phyloP scores from a whole-genome alignment of 2,888 invertebrate species.

The Vesta saturnalis region DNA sequence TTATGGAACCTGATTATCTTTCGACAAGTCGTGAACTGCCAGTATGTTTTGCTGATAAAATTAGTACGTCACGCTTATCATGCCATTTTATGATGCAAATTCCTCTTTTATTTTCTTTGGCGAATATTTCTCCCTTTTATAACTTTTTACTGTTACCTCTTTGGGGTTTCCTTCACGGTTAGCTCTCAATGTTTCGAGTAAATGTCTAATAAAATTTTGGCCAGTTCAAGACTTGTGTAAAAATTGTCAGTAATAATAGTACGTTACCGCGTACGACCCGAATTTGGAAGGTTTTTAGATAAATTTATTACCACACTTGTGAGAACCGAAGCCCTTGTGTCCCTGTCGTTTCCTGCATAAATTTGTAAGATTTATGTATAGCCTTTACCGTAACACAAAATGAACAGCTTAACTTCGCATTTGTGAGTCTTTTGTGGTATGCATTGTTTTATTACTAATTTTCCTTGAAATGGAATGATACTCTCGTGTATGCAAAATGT shows the following conservation, averaged over 20 bases:
- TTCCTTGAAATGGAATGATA: background rate
- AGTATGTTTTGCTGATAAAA: background rate
- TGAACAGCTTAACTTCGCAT: background rate
- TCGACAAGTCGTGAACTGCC: background rate
- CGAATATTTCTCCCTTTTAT: background rate
- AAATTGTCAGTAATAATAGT: background rate
- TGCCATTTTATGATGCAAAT: background rate
- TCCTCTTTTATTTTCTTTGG: background rate
- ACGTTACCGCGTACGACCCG: too few relatives aligned
- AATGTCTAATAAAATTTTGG: background rate
- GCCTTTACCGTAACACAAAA: background rate
- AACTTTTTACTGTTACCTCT: background rate
- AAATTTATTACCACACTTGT: background rate
- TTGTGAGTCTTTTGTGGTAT: too few relatives aligned
- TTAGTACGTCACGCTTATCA: background rate
- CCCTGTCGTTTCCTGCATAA: background rate
- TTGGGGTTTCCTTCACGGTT: background rate
- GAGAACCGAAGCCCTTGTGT: background rate
- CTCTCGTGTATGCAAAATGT: background rate
- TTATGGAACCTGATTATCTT: background rate
- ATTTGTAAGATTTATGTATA: background rate
- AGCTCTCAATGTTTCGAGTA: background rate
- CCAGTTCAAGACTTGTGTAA: too few relatives aligned
- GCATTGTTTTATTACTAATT: too few relatives aligned
- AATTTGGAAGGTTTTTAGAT: background rate